Evolutionary conservation across 2,888 invertebrate genomes (phyloP), one percentile per base, ranked within the genome.

Genomic region (Gibbula magus): DNA sequence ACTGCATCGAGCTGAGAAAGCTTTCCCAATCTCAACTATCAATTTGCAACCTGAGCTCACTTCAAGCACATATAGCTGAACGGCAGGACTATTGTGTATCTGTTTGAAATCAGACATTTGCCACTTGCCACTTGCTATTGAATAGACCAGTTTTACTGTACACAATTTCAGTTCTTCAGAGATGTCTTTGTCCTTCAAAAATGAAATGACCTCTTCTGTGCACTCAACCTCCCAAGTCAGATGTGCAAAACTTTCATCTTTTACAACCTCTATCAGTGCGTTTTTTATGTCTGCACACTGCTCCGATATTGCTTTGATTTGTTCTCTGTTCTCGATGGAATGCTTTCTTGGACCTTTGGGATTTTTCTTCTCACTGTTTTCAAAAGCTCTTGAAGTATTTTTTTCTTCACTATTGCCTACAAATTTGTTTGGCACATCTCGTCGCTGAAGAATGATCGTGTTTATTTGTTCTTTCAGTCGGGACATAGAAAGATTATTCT

Each of bases 171-270:
- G 78, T n/a, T 83, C 81, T 0, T 84, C 78, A 0, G 85, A 75
- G 18, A 89, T 83, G 22, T 84, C 83, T 66, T 86, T 86, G 77
- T 88, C 87, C 13, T 85, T 81, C 25, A 88, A 77, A 0, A 86
- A 87, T 77, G 85, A 89, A 87, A 87, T 87, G 20, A 87, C 87
- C n/a, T 88, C 88, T 16, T 86, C 86, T 16, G 90, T 91, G 81
- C 90, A 91, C 76, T 90, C 90, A 18, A 91, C 87, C 35, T 91
- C 90, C 91, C 91, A 91, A 25, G 86, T 87, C 61, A 91, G 77
- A 74, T 88, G 86, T 66, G 89, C 89, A 86, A 90, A 89, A 7
- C 82, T 83, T 82, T 86, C 61, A 1, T 79, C 81, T 78, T 85
- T 84, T 20, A 85, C 74, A 29, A 76, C 45, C 3, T 88, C 87